phyloP scores from a whole-genome alignment of 1,140 invertebrate species.

The Calephelis virginiensis region DNA sequence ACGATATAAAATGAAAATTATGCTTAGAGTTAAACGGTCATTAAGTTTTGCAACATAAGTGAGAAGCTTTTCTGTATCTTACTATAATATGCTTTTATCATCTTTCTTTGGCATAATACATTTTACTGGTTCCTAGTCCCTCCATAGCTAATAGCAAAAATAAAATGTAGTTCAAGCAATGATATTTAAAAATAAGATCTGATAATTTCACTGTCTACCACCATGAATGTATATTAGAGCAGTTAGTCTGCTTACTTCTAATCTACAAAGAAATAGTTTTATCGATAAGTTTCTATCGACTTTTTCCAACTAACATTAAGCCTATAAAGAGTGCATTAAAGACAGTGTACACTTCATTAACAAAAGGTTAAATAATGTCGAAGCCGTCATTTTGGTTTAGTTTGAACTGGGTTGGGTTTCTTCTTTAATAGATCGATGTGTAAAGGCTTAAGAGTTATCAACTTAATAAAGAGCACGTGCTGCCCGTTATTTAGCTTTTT shows the following conservation, averaged over 20 bases:
- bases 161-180: too few relatives aligned
- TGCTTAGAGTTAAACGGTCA: too few relatives aligned
- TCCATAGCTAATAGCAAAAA: too few relatives aligned
- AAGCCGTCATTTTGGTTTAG: conserved; percentile 47
- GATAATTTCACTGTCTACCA: too few relatives aligned
- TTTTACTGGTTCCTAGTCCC: too few relatives aligned
- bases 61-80: too few relatives aligned
- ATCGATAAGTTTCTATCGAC: conserved; percentile 24
- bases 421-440: conserved; percentile 29
- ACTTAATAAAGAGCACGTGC: conserved; percentile 19
- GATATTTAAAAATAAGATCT: too few relatives aligned
- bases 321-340: conserved; percentile 58
- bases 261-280: not conserved
- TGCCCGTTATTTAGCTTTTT: conserved; percentile 2
- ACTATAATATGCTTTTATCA: too few relatives aligned
- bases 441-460: conserved; percentile 21
- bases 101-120: too few relatives aligned
- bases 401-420: conserved; percentile 40
- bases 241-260: not conserved
- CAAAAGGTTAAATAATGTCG: conserved; percentile 65
- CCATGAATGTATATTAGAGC: too few relatives aligned
- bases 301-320: conserved; percentile 40
- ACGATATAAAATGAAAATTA: too few relatives aligned
- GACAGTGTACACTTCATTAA: conserved; percentile 61
- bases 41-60: too few relatives aligned